Conservation (phyloP, 1,140 invertebrate species). For the Archegozetes longisetosus region DNA sequence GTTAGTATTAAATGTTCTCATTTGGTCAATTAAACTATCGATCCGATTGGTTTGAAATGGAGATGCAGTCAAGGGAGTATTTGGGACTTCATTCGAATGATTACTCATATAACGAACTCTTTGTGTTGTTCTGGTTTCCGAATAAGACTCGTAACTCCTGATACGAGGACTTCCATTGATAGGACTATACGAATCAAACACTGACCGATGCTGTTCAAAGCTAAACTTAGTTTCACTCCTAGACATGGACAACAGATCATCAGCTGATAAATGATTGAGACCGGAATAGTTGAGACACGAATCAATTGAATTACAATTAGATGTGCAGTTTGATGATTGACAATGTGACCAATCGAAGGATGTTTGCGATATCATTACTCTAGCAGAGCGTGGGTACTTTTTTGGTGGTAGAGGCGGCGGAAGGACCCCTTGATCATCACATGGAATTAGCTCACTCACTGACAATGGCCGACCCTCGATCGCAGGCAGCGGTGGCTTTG, state of each 20-base stretch:
- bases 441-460: background rate
- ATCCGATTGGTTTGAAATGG: background rate
- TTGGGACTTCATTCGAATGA: background rate
- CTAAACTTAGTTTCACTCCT: background rate
- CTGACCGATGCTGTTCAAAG: background rate
- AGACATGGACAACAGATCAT: background rate
- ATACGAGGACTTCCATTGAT: background rate
- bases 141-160: background rate
- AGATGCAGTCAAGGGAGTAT: background rate
- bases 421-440: constrained; percentile 2
- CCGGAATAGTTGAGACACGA: background rate
- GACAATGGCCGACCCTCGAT: background rate
- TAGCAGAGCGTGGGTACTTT: background rate
- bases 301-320: background rate
- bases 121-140: background rate
- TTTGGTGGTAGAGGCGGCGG: constrained; percentile 15
- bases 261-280: background rate
- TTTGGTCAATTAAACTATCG: background rate
- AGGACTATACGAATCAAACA: background rate
- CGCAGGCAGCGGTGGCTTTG: constrained; percentile 62
- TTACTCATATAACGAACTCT: background rate
- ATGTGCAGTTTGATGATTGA: background rate
- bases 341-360: background rate
- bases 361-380: background rate
- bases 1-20: background rate